phyloP scores from a whole-genome alignment of 2,113 vertebrate genomes.

The Gulo gulo region DNA sequence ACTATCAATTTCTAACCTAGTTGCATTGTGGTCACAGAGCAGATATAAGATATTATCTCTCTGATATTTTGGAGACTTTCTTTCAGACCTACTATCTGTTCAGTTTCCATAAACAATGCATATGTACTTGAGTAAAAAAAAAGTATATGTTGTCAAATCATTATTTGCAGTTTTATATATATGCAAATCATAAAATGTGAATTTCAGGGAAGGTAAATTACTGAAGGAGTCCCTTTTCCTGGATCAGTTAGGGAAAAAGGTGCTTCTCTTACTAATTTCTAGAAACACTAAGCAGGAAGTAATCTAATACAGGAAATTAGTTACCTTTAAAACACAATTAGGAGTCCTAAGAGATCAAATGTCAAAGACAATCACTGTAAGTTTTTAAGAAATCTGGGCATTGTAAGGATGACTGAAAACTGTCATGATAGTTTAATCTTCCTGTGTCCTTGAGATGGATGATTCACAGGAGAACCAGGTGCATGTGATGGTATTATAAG shows the following conservation, averaged over 20 bases:
- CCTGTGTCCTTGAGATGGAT: neutral
- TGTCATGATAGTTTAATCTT: neutral
- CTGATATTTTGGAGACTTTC: neutral
- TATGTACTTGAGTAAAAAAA: neutral
- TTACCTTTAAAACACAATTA: neutral
- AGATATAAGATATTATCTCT: neutral
- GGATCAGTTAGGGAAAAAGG: neutral
- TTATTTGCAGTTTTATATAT: neutral
- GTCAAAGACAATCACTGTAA: neutral
- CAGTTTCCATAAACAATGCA: neutral
- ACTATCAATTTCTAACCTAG: neutral
- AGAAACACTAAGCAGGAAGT: slow-evolving; percentile 4
- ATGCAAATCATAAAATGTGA: neutral
- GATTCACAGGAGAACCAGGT: neutral
- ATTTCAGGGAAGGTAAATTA: neutral
- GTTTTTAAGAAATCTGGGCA: neutral
- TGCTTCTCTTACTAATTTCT: neutral
- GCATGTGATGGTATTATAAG: neutral
- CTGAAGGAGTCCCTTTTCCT: neutral
- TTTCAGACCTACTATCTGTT: neutral
- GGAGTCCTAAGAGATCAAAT: neutral
- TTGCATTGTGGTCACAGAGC: neutral
- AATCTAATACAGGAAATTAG: neutral
- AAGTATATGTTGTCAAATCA: neutral
- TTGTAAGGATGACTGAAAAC: neutral